Base-by-base conservation (phyloP, 1,140 invertebrate genomes). In the Eumeta japonica region DNA sequence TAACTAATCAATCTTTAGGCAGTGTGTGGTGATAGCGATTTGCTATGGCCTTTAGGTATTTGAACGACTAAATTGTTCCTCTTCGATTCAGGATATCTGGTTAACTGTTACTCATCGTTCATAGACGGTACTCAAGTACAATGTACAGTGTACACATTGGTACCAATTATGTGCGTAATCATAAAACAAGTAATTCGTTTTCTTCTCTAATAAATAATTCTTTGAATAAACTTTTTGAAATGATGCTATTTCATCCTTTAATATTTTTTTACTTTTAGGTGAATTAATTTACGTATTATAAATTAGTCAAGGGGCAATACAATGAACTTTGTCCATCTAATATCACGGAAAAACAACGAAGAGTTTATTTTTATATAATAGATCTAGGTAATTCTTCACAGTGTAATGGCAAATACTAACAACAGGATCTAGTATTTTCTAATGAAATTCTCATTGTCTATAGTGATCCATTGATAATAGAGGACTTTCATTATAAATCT, bases 21-120 rank as follows among this genome's bases (percentile, higher is more conserved):
- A 44, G 50, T 10, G 50, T 24, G 46, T 44, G 1, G 10, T 39
- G 27, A 41, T 53, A 10, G 48, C 48, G 9, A 32, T 18, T 9
- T 29, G 42, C 10, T 31, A 18, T 15, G 37, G 42, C 7, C 10
- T 45, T 18, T 2, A 10, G 11, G 37, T 37, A 16, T 28, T 11
- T 9, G 33, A 36, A 9, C 32, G 39, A 24, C 34, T 37, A 4
- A 16, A 11, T 29, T 38, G 35, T 9, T 36, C 9, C 15, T 51
- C 49, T 4, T 35, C 42, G 2, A 45, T 42, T 2, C 45, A 51
- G 16, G 49, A 51, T 32, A 10, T 48, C 3, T 51, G 45, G n/a
- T 5, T 7, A 5, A 4, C 4, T 5, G 13, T 12, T 14, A 12
- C 28, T 5, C 13, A 5, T 14, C 13, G 13, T 5, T 30, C 13